A percentile compares a stretch with the other conserved stretches of the same genome.
phyloP scores from a whole-genome alignment of 2,113 vertebrate species.

The Nematolebias whitei region DNA sequence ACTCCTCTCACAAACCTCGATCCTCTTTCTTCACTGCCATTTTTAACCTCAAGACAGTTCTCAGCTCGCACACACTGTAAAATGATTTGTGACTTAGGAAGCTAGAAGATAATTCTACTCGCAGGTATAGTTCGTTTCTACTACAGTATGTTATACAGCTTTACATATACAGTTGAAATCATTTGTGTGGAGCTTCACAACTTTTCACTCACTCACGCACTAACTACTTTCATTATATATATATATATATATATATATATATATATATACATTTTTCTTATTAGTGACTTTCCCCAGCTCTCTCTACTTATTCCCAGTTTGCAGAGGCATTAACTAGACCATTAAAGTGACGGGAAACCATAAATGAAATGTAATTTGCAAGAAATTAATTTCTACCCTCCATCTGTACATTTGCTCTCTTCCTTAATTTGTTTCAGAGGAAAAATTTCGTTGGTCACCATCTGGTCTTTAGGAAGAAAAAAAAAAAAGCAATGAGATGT shows the following conservation, averaged over 20 bases:
- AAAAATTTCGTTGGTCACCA: slow-evolving; percentile 75
- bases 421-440: slow-evolving; percentile 77
- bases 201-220: slow-evolving; percentile 32
- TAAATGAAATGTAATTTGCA: slow-evolving; percentile 82
- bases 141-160: no score
- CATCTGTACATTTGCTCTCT: slow-evolving; percentile 79
- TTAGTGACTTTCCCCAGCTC: slow-evolving; percentile 16
- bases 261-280: slow-evolving; percentile 56
- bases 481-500: slow-evolving; percentile 37
- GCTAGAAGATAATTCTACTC: slow-evolving; percentile 41
- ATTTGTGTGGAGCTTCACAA: background rate
- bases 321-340: slow-evolving; percentile 72
- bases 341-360: slow-evolving; percentile 78
- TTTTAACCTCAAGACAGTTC: slow-evolving; percentile 58
- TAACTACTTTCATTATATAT: slow-evolving; percentile 44
- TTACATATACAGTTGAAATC: slow-evolving; percentile 17
- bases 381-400: slow-evolving; percentile 79
- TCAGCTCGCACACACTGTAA: slow-evolving; percentile 42
- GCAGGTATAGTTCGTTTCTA: slow-evolving; percentile 31
- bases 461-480: slow-evolving; percentile 57
- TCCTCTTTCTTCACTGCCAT: slow-evolving; percentile 52
- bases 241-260: no score
- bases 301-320: slow-evolving; percentile 61
- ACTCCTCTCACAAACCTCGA: background rate
- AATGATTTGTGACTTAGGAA: slow-evolving; percentile 66